Evolutionary conservation across 2,797 vertebrate species (phyloP).

Genomic region (Fundulus diaphanus): DNA sequence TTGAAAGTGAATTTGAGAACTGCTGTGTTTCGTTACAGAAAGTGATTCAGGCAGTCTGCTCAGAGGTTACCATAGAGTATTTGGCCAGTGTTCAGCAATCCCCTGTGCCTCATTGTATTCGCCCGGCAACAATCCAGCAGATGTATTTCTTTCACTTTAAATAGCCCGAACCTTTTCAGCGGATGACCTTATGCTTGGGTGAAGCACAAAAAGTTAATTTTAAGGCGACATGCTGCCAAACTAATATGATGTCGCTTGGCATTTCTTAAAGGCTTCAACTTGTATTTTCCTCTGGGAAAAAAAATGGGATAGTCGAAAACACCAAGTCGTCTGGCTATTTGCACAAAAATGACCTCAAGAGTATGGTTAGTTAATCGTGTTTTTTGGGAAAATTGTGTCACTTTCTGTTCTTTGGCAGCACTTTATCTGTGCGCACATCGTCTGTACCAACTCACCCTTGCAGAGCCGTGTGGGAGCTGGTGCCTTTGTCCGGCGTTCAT

Average conservation of each 20-base stretch:
- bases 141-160: conserved; percentile 37
- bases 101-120: conserved; percentile 33
- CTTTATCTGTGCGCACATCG: background rate
- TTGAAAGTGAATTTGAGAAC: conserved; percentile 17
- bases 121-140: conserved; percentile 27
- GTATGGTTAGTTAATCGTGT: no score
- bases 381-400: no score
- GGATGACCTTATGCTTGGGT: background rate
- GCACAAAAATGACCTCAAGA: no score
- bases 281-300: background rate
- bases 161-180: background rate
- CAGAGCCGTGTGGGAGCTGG: background rate
- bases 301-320: no score
- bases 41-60: conserved; percentile 35
- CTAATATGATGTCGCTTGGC: background rate
- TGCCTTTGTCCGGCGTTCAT: no score
- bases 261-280: background rate
- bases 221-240: background rate
- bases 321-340: background rate
- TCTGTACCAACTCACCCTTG: background rate
- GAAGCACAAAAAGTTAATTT: background rate
- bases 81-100: conserved; percentile 61
- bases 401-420: background rate
- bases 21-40: conserved; percentile 11
- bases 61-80: conserved; percentile 60